Conservation (phyloP, 2,113 vertebrate genomes). For the Lophotis ruficrista region DNA sequence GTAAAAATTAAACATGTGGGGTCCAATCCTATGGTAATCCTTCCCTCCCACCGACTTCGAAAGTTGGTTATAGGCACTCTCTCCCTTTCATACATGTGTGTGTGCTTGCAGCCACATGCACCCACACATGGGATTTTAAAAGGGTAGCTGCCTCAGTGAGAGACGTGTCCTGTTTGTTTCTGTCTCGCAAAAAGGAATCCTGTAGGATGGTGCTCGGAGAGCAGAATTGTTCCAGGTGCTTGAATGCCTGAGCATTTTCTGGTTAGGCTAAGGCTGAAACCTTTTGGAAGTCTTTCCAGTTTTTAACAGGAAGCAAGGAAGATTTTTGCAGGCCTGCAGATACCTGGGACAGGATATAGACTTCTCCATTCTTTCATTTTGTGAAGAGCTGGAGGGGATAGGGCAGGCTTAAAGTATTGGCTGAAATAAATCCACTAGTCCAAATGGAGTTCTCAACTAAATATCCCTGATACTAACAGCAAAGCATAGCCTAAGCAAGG, state of each 20-base stretch:
- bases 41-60: background rate
- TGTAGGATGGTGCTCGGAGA: background rate
- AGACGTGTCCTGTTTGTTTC: background rate
- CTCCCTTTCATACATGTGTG: background rate
- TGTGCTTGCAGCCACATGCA: background rate
- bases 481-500: background rate
- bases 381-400: background rate
- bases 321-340: background rate
- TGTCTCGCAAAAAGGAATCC: background rate
- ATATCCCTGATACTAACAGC: background rate
- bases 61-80: background rate
- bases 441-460: background rate
- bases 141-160: background rate
- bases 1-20: constrained; percentile 11
- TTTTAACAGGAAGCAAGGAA: background rate
- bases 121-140: background rate
- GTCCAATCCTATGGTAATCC: background rate
- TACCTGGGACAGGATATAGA: background rate
- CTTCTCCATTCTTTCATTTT: background rate
- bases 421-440: background rate
- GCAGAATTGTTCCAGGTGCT: background rate
- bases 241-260: background rate
- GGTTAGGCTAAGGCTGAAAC: background rate
- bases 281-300: background rate
- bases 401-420: background rate